These are phyloP conservation scores for Sitobion miscanthi DNA, from an alignment of 1,140 invertebrate species.

Conservation along the genomic window DNA sequence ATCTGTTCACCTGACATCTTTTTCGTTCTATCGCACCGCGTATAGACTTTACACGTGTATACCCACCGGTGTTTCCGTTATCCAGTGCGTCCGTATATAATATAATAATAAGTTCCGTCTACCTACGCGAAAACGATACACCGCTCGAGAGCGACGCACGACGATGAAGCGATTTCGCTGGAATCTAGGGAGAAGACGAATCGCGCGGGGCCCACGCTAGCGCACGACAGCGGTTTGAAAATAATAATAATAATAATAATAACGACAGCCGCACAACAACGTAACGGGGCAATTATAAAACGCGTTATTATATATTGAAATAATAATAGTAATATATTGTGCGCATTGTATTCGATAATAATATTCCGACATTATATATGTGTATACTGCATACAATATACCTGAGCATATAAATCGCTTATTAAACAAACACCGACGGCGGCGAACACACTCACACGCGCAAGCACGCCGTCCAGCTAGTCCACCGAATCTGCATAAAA, in stretches of 20 bases:
- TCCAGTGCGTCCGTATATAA: not conserved
- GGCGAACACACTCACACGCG: not conserved
- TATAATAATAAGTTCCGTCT: not conserved
- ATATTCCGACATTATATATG: not conserved
- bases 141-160: not conserved
- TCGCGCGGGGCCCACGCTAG: not conserved
- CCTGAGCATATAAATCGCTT: constrained; percentile 46
- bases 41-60: too few species aligned
- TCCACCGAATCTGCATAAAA: constrained; percentile 10
- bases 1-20: not conserved
- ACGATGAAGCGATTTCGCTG: not conserved
- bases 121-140: not conserved
- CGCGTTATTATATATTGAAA: not conserved
- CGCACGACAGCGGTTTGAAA: not conserved
- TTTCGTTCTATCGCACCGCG: too few species aligned
- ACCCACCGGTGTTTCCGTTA: not conserved
- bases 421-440: constrained; percentile 44
- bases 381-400: not conserved
- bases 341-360: not conserved
- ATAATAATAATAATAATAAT: not conserved
- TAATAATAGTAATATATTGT: not conserved
- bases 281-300: not conserved
- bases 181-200: not conserved
- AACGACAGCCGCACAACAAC: too few species aligned
- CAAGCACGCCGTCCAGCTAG: not conserved